Conservation (phyloP, 1,140 invertebrate genomes). For the Sycophaga agraensis region DNA sequence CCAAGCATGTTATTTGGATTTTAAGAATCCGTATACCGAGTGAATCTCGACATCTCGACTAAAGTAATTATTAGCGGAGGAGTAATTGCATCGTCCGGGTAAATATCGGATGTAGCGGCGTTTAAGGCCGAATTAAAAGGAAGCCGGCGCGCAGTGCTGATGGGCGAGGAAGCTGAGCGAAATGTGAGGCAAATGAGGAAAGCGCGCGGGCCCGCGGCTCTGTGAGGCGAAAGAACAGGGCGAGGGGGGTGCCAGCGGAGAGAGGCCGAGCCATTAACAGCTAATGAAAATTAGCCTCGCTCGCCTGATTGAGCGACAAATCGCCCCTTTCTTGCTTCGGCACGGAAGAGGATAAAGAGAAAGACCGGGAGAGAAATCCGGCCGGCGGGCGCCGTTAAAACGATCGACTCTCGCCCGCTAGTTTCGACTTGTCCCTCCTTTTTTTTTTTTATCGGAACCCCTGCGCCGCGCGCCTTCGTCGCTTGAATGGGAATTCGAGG, state of each 20-base stretch:
- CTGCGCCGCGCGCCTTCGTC: too few relatives aligned
- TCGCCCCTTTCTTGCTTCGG: constrained; percentile 56
- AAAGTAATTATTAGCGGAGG: too few relatives aligned
- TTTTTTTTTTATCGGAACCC: neutral
- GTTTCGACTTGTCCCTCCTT: constrained; percentile 11
- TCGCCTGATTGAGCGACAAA: constrained; percentile 58
- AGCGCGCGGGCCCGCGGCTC: constrained; percentile 26
- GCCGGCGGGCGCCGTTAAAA: constrained; percentile 44
- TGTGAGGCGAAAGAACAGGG: constrained; percentile 33
- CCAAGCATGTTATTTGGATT: too few relatives aligned
- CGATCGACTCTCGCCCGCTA: constrained; percentile 39
- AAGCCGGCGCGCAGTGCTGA: constrained; percentile 28
- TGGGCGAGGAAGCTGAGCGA: constrained; percentile 14
- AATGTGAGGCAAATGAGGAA: constrained; percentile 39
- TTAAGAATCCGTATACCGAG: too few relatives aligned
- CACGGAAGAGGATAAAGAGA: too few relatives aligned
- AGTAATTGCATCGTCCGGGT: too few relatives aligned
- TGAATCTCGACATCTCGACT: too few relatives aligned
- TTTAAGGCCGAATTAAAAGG: neutral
- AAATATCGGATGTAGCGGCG: neutral
- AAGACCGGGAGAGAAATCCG: constrained; percentile 46
- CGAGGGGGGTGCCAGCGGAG: constrained; percentile 32
- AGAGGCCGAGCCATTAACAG: constrained; percentile 50
- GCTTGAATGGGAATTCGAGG: too few relatives aligned
- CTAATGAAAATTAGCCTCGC: constrained; percentile 60